Percentiles rank a stretch among this genome's conserved stretches.
Evolutionary conservation across 2,888 invertebrate genomes (phyloP).

Genomic region (Acrocyrtus sp.): DNA sequence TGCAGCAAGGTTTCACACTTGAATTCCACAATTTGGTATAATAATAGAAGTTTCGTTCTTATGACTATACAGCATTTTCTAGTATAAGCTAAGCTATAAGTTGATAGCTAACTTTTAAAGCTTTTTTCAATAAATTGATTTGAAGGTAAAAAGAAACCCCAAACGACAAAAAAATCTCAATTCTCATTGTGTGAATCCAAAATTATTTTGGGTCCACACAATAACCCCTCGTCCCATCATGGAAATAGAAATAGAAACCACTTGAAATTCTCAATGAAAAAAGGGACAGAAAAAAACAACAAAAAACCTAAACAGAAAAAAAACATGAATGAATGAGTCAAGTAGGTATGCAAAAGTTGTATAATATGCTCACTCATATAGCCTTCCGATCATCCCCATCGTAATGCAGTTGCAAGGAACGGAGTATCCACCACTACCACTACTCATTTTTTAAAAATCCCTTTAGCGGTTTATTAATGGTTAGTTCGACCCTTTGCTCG

Average conservation of each 20-base stretch:
- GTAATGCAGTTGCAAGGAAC: neutral
- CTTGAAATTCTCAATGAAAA: slow-evolving; percentile 27
- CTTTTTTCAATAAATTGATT: too few species aligned
- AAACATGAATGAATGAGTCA: slow-evolving; percentile 13
- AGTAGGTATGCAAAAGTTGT: neutral
- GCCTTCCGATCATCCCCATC: neutral
- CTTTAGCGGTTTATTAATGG: slow-evolving; percentile 63
- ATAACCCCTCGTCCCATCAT: too few species aligned
- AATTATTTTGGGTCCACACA: slow-evolving; percentile 30
- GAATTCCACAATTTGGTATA: too few species aligned
- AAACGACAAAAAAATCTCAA: slow-evolving; percentile 30
- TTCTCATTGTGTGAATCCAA: too few species aligned
- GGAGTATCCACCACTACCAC: neutral
- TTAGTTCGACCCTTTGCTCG: slow-evolving; percentile 50
- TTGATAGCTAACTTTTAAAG: too few species aligned
- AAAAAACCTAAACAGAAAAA: neutral
- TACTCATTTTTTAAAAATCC: slow-evolving; percentile 44
- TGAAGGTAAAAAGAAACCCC: slow-evolving; percentile 5
- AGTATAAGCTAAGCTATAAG: too few species aligned
- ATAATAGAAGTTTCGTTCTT: too few species aligned
- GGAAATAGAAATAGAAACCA: slow-evolving; percentile 22
- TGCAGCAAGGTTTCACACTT: too few species aligned
- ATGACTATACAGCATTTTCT: too few species aligned
- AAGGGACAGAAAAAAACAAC: neutral
- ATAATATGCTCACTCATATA: neutral